Evolutionary conservation across 2,113 vertebrate genomes (phyloP).

Genomic region (Gnathonemus echidnorhynchus): DNA sequence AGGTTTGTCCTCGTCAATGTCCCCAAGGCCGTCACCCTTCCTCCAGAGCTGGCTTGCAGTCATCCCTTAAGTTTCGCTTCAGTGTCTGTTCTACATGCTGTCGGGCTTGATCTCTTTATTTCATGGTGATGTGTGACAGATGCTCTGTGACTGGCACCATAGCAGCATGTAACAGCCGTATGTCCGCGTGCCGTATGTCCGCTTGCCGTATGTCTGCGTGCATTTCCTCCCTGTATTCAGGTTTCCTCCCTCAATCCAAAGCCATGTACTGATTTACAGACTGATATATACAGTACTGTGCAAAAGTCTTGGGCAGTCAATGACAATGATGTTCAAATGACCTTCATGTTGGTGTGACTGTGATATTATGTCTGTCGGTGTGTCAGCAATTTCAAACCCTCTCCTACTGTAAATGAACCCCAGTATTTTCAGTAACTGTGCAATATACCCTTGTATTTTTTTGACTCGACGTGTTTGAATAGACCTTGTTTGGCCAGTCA

Average conservation of each 20-base stretch:
- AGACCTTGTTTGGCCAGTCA: not conserved
- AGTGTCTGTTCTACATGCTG: not conserved
- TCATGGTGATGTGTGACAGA: not conserved
- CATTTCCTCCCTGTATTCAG: no score
- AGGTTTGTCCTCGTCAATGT: conserved; percentile 60
- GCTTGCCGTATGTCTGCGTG: no score
- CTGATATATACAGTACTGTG: not conserved
- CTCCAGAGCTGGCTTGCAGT: not conserved
- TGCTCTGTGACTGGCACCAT: not conserved
- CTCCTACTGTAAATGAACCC: not conserved
- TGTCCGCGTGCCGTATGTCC: not conserved
- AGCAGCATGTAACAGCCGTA: not conserved
- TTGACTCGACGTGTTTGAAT: not conserved
- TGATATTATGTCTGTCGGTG: not conserved
- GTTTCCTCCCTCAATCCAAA: not conserved
- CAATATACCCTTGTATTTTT: not conserved
- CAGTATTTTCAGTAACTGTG: not conserved
- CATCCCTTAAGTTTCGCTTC: not conserved
- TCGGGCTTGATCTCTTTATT: not conserved
- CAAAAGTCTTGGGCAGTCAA: not conserved
- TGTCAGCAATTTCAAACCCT: not conserved
- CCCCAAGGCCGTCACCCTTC: not conserved
- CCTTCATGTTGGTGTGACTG: not conserved
- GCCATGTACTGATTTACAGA: not conserved
- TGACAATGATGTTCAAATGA: not conserved